Base-by-base conservation (phyloP, 2,797 vertebrate species). In the Macropodus opercularis region DNA sequence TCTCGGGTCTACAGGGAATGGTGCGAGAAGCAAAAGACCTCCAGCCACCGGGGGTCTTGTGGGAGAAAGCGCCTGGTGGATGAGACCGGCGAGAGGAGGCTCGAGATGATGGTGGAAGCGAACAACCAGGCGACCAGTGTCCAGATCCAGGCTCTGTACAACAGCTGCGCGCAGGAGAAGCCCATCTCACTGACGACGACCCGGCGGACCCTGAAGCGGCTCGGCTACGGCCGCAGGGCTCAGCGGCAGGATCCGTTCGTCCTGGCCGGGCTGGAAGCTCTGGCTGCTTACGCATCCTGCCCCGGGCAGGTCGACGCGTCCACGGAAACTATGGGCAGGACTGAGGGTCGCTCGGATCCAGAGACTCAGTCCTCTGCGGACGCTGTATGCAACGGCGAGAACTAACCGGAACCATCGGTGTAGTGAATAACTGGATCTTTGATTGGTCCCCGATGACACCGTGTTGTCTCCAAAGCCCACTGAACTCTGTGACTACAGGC, bases 1-100 rank as follows among this genome's bases (percentile, higher is more conserved):
- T 73, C 72, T 1, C 63, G 78, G 0, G 78, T 79, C 2, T 79
- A 81, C 67, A 32, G 76, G 54, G 82, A 81, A 5, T 81, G 79
- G 79, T 61, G 64, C 3, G 53, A 57, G 13, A 62, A 59, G 49
- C 41, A 69, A 57, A 84, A 79, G 3, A 84, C 72, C 17, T 65
- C 55, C 26, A 81, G 76, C 6, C 50, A 77, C 13, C 70, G 76
- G 24, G 46, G 55, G 0, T 48, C 61, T 17, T 63, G 76, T 2
- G 67, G 79, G 38, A 69, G 75, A 4, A 79, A 75, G 21, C 76
- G 69, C 3, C 72, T 72, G 3, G 77, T 83, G 2, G 77, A 75
- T 8, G 73, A 69, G 38, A 35, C 8, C 0, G 73, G 77, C 0
- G 68, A 78, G 75, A 43, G 3, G 55, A 38, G 27, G 22, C 66